These are phyloP conservation scores for Chalcis sispes DNA, from an alignment of 2,888 invertebrate genomes.

Conservation along the genomic window DNA sequence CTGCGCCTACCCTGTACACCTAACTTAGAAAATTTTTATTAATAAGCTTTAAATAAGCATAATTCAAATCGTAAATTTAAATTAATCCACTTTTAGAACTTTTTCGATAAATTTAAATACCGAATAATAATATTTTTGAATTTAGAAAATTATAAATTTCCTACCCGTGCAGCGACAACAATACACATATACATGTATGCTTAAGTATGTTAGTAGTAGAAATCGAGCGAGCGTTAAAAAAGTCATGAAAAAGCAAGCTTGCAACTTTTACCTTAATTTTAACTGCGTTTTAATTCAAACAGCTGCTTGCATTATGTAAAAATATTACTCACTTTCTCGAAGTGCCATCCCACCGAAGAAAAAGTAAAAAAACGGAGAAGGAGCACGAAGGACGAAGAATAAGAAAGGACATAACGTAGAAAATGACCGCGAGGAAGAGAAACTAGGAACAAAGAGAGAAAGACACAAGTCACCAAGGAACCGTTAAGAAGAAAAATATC, in stretches of 20 bases:
- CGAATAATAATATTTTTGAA: too few relatives aligned
- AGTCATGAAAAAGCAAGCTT: constrained; percentile 33
- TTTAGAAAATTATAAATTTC: background rate
- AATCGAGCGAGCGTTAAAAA: background rate
- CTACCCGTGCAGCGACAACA: too few relatives aligned
- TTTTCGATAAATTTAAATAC: too few relatives aligned
- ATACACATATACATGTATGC: too few relatives aligned
- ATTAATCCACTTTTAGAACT: too few relatives aligned
- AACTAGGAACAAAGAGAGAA: constrained; percentile 18
- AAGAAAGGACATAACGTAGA: constrained; percentile 4
- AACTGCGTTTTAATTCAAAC: constrained; percentile 45
- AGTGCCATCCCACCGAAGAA: too few relatives aligned
- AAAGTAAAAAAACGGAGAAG: constrained; percentile 11
- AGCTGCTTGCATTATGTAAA: constrained; percentile 47
- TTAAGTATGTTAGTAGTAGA: too few relatives aligned
- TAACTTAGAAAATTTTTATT: too few relatives aligned
- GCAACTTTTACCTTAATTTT: constrained; percentile 24
- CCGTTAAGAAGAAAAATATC: constrained; percentile 42
- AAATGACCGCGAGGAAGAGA: constrained; percentile 15
- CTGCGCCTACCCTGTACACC: too few relatives aligned
- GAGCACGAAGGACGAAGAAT: background rate
- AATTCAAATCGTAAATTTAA: too few relatives aligned
- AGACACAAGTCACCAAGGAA: constrained; percentile 41
- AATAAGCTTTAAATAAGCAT: too few relatives aligned
- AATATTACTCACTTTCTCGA: constrained; percentile 25